phyloP scores from a whole-genome alignment of 2,888 invertebrate genomes.

The Cheilosia grossa region DNA sequence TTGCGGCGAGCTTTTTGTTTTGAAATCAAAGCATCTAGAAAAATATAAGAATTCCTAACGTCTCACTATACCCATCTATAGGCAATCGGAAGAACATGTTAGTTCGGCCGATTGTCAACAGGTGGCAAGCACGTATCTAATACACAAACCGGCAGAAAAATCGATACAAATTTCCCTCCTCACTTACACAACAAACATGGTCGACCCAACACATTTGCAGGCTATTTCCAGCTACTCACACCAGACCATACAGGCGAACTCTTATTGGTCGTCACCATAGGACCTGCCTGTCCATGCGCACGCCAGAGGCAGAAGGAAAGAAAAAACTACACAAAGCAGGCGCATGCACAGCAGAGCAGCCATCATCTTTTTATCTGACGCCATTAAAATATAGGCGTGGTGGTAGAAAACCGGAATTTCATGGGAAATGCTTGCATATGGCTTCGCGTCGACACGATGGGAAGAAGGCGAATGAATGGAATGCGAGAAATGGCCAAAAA shows the following conservation, averaged over 20 bases:
- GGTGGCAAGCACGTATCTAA: conserved; percentile 58
- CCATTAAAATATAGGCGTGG: conserved; percentile 74
- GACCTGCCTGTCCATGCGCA: conserved; percentile 42
- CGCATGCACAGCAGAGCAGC: conserved; percentile 50
- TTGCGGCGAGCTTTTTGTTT: neutral
- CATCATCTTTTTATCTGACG: conserved; percentile 69
- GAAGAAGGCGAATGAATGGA: conserved; percentile 49
- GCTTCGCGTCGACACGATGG: conserved; percentile 29
- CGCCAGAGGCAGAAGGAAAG: neutral
- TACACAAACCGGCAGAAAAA: conserved; percentile 51
- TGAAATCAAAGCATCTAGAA: neutral
- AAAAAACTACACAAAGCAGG: conserved; percentile 31
- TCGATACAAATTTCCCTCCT: conserved; percentile 67
- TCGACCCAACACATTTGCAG: conserved; percentile 23
- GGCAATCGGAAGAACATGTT: neutral
- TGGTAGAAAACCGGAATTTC: conserved; percentile 51
- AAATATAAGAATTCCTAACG: neutral
- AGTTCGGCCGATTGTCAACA: conserved; percentile 20
- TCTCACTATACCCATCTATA: conserved; percentile 32
- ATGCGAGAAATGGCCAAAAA: conserved; percentile 51
- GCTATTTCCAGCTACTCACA: conserved; percentile 13
- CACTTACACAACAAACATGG: conserved; percentile 44
- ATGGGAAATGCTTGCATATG: conserved; percentile 54
- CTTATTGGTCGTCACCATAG: conserved; percentile 59
- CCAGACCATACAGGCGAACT: conserved; percentile 28